These are phyloP conservation scores for human (Homo sapiens) DNA, from an alignment of 2,113 vertebrate genomes.

Conservation along the genomic window GRCh38 chr9:18209501-18210000, in stretches of 20 bases:
- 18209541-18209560: background rate
- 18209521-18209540: constrained; percentile 14
- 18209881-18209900: background rate
- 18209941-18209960: background rate
- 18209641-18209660: background rate
- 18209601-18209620: background rate
- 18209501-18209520: constrained; percentile 27
- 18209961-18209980: background rate
- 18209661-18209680: background rate
- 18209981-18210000: background rate
- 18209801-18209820: background rate
- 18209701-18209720: background rate
- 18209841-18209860: background rate
- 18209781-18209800: background rate
- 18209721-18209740: background rate
- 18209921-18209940: background rate
- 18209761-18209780: background rate
- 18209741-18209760: background rate
- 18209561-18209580: background rate
- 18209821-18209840: background rate
- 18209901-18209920: background rate
- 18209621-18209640: background rate
- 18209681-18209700: background rate
- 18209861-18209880: background rate
- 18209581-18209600: background rate